phyloP scores from a whole-genome alignment of 2,797 vertebrate species.

The Anableps anableps region DNA sequence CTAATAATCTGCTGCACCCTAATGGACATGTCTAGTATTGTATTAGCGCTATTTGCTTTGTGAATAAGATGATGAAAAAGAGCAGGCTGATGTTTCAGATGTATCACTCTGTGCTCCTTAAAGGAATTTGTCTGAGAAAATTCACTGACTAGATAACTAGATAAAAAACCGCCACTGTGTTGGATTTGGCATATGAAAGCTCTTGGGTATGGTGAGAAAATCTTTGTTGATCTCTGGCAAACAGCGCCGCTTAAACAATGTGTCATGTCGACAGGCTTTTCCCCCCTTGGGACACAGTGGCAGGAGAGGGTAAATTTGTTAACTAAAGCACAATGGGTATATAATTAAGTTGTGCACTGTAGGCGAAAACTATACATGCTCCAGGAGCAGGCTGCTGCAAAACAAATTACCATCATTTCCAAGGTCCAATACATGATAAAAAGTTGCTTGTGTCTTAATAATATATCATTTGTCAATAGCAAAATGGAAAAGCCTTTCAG shows the following conservation, averaged over 20 bases:
- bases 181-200: conserved; percentile 38
- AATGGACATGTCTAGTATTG: neutral
- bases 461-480: conserved; percentile 69
- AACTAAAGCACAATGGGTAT: conserved; percentile 68
- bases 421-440: conserved; percentile 61
- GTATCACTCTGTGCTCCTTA: conserved; percentile 15
- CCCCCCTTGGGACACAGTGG: conserved; percentile 49
- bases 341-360: conserved; percentile 74
- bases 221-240: conserved; percentile 64
- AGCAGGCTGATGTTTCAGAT: neutral
- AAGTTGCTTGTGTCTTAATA: conserved; percentile 60
- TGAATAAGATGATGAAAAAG: neutral
- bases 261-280: conserved; percentile 58
- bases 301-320: conserved; percentile 75
- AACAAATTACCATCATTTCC: conserved; percentile 69
- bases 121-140: conserved; percentile 39
- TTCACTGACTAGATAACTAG: conserved; percentile 28
- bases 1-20: neutral
- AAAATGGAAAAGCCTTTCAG: conserved; percentile 60
- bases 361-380: conserved; percentile 56
- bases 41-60: neutral
- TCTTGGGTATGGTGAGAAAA: conserved; percentile 54
- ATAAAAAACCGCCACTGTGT: conserved; percentile 17
- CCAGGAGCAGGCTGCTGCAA: conserved; percentile 44
- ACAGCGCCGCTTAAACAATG: conserved; percentile 61